These are phyloP conservation scores for Limnephilus rhombicus DNA, from an alignment of 2,888 invertebrate genomes.

Conservation along the genomic window DNA sequence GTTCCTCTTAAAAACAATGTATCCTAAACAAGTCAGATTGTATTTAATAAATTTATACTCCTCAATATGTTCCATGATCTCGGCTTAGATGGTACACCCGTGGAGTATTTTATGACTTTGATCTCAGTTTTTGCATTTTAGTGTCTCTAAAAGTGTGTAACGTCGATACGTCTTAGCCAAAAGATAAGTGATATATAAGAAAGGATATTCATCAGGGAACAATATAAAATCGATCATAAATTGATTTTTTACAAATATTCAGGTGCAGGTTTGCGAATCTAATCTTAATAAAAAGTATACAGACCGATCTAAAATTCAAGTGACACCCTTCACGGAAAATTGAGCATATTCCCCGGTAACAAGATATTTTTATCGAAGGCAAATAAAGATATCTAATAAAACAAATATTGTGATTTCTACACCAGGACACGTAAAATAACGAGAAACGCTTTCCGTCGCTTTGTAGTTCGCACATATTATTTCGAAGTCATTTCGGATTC, in stretches of 20 bases:
- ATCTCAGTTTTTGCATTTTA: not conserved
- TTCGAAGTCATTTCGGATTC: conserved; percentile 19
- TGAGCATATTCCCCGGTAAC: not conserved
- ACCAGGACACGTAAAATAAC: not conserved
- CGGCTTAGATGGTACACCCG: not conserved
- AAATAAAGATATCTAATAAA: not conserved
- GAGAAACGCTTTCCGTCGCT: not conserved
- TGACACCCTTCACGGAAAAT: not conserved
- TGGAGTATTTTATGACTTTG: not conserved
- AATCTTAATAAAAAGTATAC: not conserved
- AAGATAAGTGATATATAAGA: not conserved
- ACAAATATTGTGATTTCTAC: not conserved
- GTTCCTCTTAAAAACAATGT: too few relatives aligned
- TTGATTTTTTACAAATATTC: not conserved
- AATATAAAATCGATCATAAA: not conserved
- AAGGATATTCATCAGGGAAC: not conserved
- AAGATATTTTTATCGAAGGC: not conserved
- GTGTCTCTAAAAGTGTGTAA: not conserved
- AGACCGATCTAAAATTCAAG: not conserved
- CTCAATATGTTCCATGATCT: not conserved
- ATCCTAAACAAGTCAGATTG: too few relatives aligned
- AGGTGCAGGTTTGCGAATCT: not conserved
- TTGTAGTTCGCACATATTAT: not conserved
- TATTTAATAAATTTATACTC: too few relatives aligned
- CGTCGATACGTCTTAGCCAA: not conserved